Conservation (phyloP, 2,113 vertebrate genomes). For the Eptesicus fuscus region DNA sequence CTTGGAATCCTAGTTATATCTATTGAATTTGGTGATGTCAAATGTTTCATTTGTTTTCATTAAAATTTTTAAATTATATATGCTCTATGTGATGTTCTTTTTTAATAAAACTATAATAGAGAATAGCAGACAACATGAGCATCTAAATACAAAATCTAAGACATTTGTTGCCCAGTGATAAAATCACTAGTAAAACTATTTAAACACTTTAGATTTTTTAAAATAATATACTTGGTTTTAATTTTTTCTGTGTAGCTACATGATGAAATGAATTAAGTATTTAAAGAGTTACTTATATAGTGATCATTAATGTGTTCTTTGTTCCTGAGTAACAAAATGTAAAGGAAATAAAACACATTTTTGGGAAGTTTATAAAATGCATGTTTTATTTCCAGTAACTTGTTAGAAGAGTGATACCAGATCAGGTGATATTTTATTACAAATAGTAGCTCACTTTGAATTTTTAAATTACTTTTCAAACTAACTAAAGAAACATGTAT, state of each 20-base stretch:
- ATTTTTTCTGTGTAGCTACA: constrained; percentile 48
- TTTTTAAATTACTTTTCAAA: constrained; percentile 57
- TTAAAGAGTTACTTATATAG: constrained; percentile 46
- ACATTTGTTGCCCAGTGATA: constrained; percentile 49
- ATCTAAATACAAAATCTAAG: constrained; percentile 39
- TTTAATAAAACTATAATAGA: constrained; percentile 25
- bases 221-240: constrained; percentile 47
- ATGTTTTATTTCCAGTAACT: constrained; percentile 50
- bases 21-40: constrained; percentile 53
- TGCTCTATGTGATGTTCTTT: constrained; percentile 42
- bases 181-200: constrained; percentile 47
- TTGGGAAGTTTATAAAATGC: constrained; percentile 35
- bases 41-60: constrained; percentile 46
- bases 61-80: constrained; percentile 63
- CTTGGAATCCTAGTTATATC: constrained; percentile 54
- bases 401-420: not conserved
- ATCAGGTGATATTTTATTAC: constrained; percentile 31
- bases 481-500: constrained; percentile 22
- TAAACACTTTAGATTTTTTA: constrained; percentile 25
- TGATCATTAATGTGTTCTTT: constrained; percentile 55
- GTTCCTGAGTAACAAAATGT: constrained; percentile 35
- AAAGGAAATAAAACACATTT: constrained; percentile 52
- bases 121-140: constrained; percentile 37
- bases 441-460: constrained; percentile 43
- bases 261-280: constrained; percentile 59